Evolutionary conservation across 2,888 invertebrate genomes (phyloP).

Genomic region (Piscicola geometra): DNA sequence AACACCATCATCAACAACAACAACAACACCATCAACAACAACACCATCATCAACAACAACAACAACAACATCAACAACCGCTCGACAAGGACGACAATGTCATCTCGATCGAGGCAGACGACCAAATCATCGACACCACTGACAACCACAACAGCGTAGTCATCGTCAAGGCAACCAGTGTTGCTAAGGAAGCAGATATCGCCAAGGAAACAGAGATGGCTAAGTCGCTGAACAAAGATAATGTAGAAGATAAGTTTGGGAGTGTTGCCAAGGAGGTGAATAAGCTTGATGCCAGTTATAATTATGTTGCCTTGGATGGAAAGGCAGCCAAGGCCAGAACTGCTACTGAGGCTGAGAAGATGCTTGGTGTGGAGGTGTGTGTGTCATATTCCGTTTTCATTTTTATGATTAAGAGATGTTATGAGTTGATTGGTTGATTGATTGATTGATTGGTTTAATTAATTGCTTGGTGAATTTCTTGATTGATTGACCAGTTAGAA

Average conservation of each 20-base stretch:
- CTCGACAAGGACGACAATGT: neutral
- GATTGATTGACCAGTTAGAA: no score
- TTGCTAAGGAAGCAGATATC: neutral
- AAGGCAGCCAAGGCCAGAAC: neutral
- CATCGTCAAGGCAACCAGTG: neutral
- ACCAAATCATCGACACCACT: neutral
- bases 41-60: neutral
- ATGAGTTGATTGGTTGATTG: no score
- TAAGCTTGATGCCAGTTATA: no score
- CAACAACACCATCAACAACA: neutral
- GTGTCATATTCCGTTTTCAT: no score
- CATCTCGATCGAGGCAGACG: conserved; percentile 3
- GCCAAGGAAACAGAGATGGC: neutral
- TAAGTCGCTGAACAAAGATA: no score
- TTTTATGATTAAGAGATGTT: no score
- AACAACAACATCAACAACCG: neutral
- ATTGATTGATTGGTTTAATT: no score
- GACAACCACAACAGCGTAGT: neutral
- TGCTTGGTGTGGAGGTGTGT: neutral
- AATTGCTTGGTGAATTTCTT: no score
- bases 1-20: no score
- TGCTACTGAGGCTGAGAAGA: neutral
- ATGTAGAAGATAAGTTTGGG: neutral
- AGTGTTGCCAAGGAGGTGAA: neutral
- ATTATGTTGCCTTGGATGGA: neutral